Conservation (phyloP, 1,140 invertebrate genomes). For the Penaeus indicus region DNA sequence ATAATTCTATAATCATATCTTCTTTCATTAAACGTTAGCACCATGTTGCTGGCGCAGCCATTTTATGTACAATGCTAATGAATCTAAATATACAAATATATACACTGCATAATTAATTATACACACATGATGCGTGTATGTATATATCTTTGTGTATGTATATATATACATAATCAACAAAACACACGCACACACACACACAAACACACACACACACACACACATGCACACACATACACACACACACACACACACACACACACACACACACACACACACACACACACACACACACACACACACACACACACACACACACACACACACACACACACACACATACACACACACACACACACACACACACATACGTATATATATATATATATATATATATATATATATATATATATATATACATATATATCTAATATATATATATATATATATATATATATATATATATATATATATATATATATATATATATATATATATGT, state of each 20-base stretch:
- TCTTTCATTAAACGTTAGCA: too few species aligned
- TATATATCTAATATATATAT: background rate
- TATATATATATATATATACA: background rate
- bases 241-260: background rate
- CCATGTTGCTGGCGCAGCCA: too few species aligned
- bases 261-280: background rate
- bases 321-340: background rate
- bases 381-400: background rate
- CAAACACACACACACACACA: background rate
- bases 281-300: background rate
- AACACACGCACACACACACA: background rate
- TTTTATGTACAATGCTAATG: too few species aligned
- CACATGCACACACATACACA: background rate
- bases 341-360: too few species aligned
- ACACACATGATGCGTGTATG: background rate
- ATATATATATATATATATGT: background rate
- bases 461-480: background rate
- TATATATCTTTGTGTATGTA: background rate
- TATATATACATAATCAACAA: background rate
- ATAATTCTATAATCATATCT: too few species aligned
- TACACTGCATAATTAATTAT: background rate
- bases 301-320: background rate
- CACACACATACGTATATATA: background rate
- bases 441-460: constrained; percentile 6
- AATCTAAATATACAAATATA: background rate